phyloP scores from a whole-genome alignment of 2,113 vertebrate genomes.

The Alethe castanea region DNA sequence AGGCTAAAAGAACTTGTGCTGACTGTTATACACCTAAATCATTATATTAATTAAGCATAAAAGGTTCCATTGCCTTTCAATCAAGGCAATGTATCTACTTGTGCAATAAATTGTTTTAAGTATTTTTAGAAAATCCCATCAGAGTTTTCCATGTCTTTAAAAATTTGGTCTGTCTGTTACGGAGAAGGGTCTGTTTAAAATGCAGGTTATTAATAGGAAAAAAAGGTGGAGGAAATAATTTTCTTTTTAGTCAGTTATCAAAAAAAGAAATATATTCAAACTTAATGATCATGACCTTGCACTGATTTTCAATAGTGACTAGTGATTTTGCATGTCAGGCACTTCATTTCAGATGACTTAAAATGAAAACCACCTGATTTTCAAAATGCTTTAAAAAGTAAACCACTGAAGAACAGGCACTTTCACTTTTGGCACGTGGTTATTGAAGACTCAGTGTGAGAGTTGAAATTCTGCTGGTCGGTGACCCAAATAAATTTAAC shows the following conservation, averaged over 20 bases:
- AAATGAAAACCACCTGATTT: not conserved
- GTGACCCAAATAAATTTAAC: not conserved
- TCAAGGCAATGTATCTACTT: not conserved
- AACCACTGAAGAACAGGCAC: not conserved
- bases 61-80: not conserved
- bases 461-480: not conserved
- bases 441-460: not conserved
- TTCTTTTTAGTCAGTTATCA: not conserved
- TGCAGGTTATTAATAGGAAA: not conserved
- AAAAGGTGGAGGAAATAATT: not conserved
- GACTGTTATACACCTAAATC: not conserved
- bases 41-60: not conserved
- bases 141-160: not conserved
- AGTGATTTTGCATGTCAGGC: not conserved
- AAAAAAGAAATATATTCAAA: not conserved
- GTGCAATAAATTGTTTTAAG: not conserved
- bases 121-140: not conserved
- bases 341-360: not conserved
- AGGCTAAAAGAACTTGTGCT: not conserved
- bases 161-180: not conserved
- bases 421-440: not conserved
- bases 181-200: not conserved
- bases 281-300: not conserved
- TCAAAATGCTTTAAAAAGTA: not conserved
- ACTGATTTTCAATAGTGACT: not conserved